These are phyloP conservation scores for Prionailurus viverrinus DNA, from an alignment of 2,113 vertebrate genomes.

Conservation along the genomic window DNA sequence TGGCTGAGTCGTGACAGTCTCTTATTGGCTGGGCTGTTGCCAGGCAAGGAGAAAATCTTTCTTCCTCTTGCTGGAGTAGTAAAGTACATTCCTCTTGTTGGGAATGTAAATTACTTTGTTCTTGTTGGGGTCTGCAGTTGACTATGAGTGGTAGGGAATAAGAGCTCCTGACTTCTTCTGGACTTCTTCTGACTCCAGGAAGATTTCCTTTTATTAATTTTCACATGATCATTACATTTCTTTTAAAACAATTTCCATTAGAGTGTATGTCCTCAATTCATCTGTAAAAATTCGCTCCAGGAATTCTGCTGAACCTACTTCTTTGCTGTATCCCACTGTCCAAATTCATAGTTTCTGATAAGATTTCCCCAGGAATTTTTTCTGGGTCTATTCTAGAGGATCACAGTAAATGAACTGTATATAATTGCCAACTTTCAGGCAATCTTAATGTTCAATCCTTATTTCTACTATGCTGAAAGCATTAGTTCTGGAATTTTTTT, in stretches of 20 bases:
- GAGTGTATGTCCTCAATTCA: not conserved
- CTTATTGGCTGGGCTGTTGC: not conserved
- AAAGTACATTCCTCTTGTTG: not conserved
- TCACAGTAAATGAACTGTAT: not conserved
- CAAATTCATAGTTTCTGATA: not conserved
- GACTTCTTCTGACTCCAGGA: not conserved
- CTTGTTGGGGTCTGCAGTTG: not conserved
- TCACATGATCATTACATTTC: not conserved
- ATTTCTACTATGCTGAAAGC: not conserved
- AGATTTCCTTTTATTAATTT: not conserved
- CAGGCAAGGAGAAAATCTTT: not conserved
- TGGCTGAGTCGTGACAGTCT: not conserved
- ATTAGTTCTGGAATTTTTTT: conserved; percentile 24
- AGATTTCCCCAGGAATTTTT: not conserved
- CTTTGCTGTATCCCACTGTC: not conserved
- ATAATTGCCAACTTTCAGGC: conserved; percentile 3
- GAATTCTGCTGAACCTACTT: not conserved
- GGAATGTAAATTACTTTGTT: not conserved
- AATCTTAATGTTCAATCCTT: not conserved
- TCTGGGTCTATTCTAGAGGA: not conserved
- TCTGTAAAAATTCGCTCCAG: not conserved
- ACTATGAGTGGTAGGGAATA: not conserved
- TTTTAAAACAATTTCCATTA: conserved; percentile 49
- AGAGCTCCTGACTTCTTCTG: not conserved
- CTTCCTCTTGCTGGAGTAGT: not conserved